Evolutionary conservation across 2,113 vertebrate species (phyloP).

Genomic region (Balaeniceps rex): DNA sequence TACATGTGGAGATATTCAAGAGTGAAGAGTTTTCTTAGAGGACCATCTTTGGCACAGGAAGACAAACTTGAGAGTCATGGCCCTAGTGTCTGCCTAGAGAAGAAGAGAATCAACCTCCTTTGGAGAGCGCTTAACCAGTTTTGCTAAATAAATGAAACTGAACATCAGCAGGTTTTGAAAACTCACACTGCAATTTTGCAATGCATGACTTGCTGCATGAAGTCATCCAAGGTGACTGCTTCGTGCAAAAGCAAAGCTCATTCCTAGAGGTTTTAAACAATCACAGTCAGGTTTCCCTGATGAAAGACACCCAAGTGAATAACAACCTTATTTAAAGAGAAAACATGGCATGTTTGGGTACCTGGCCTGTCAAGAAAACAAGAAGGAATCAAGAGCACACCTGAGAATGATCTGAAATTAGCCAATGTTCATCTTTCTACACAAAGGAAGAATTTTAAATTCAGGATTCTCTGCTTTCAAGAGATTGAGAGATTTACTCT

Average conservation of each 20-base stretch:
- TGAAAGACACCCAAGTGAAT: background rate
- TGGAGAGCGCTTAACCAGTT: background rate
- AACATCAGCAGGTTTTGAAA: background rate
- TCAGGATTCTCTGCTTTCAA: background rate
- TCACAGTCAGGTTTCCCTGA: background rate
- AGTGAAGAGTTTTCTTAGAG: background rate
- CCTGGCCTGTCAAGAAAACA: background rate
- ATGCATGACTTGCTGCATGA: background rate
- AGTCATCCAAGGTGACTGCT: conserved; percentile 27
- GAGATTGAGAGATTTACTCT: background rate
- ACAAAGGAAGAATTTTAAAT: background rate
- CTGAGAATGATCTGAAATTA: background rate
- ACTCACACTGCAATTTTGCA: background rate
- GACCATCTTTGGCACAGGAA: background rate
- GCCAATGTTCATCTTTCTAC: background rate
- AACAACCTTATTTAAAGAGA: background rate
- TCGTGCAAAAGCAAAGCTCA: conserved; percentile 16
- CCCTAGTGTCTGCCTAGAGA: background rate
- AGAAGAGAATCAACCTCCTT: background rate
- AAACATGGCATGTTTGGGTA: background rate
- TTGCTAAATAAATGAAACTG: background rate
- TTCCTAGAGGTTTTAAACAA: conserved; percentile 36
- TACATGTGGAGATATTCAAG: background rate
- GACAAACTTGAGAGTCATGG: background rate
- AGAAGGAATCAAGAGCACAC: background rate